Percentiles rank a stretch among this genome's conserved stretches.
These are phyloP conservation scores for Nipponia nippon DNA, from an alignment of 2,113 vertebrate genomes.

Conservation along the genomic window DNA sequence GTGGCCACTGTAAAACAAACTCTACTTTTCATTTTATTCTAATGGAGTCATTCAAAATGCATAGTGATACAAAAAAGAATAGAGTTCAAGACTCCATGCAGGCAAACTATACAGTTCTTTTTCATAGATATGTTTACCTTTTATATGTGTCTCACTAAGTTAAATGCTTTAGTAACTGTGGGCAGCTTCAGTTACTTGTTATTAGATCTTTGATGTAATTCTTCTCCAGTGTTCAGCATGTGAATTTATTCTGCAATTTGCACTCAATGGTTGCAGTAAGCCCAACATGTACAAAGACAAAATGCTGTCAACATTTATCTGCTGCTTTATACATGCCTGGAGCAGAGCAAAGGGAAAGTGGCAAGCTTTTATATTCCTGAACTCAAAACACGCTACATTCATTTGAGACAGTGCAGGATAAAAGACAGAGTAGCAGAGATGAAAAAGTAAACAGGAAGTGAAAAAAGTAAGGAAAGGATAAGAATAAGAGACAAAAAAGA, in stretches of 20 bases:
- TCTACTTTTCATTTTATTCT: neutral
- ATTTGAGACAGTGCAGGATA: neutral
- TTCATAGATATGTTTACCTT: neutral
- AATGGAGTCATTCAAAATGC: neutral
- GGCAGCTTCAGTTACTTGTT: neutral
- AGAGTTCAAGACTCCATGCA: neutral
- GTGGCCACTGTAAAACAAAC: neutral
- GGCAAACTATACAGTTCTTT: neutral
- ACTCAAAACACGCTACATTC: neutral
- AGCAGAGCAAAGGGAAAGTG: slow-evolving; percentile 29
- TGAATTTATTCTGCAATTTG: slow-evolving; percentile 34
- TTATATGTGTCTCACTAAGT: neutral
- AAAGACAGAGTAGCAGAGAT: neutral
- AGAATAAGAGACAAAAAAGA: neutral
- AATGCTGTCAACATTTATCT: slow-evolving; percentile 32
- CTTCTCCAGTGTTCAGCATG: neutral
- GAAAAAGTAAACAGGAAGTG: neutral
- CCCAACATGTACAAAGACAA: neutral
- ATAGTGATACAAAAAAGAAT: neutral
- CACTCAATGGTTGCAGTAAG: neutral
- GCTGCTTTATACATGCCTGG: slow-evolving; percentile 11
- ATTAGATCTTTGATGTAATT: slow-evolving; percentile 30
- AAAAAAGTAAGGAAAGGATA: neutral
- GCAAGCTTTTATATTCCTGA: slow-evolving; percentile 7
- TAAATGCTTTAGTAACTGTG: neutral